A percentile compares a stretch with the other conserved stretches of the same genome.
Conservation (phyloP, 2,797 vertebrate genomes). For the Smutsia gigantea region DNA sequence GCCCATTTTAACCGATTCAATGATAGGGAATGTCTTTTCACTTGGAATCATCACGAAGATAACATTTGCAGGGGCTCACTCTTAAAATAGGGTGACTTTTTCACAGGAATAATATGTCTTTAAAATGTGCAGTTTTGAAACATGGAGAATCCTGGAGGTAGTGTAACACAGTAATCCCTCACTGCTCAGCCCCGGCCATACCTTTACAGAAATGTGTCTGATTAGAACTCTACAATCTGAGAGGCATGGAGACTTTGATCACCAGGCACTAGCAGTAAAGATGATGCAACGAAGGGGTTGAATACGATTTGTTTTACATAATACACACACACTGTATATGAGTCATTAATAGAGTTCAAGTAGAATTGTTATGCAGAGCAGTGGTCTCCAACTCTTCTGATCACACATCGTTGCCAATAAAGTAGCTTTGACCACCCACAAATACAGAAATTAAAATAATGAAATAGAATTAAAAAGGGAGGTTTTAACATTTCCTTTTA, state of each 20-base stretch:
- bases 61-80: slow-evolving; percentile 46
- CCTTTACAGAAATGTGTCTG: neutral
- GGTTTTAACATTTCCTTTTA: neutral
- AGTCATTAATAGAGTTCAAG: neutral
- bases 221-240: neutral
- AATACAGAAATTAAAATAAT: neutral
- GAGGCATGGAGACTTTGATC: neutral
- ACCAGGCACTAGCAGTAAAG: neutral
- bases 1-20: neutral
- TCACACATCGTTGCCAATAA: neutral
- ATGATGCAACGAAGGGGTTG: neutral
- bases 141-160: neutral
- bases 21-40: neutral
- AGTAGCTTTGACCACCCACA: neutral
- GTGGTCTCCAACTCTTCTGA: neutral
- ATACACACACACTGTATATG: neutral
- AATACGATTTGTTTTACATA: neutral
- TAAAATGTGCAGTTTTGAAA: too few relatives aligned
- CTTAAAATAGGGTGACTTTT: slow-evolving; percentile 32
- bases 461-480: neutral
- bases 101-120: neutral
- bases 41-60: slow-evolving; percentile 27
- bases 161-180: neutral
- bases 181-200: neutral
- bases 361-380: neutral